A percentile compares a stretch with the other conserved stretches of the same genome.
phyloP scores from a whole-genome alignment of 2,888 invertebrate genomes.

The Augiades crinisus region DNA sequence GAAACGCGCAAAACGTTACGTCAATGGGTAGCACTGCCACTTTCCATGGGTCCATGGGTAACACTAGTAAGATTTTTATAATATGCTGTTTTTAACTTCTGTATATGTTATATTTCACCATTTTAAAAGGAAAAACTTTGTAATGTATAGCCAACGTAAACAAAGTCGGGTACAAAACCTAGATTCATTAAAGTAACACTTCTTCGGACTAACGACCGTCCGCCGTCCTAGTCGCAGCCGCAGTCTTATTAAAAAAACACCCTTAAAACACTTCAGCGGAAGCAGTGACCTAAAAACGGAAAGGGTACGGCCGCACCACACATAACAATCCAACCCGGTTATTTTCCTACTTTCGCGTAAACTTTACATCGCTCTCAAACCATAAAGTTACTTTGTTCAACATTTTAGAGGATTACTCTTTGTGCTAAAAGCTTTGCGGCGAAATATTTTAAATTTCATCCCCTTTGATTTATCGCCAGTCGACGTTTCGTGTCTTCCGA shows the following conservation, averaged over 20 bases:
- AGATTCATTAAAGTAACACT: background rate
- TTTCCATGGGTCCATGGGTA: too few species aligned
- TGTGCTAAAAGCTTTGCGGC: conserved; percentile 15
- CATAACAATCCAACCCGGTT: conserved; percentile 12
- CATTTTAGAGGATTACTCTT: conserved; percentile 9
- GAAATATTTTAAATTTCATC: conserved; percentile 11
- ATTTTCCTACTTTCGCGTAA: background rate
- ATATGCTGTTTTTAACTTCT: too few species aligned
- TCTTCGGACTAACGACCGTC: conserved; percentile 18
- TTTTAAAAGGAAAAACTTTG: too few species aligned
- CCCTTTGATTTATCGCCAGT: conserved; percentile 11
- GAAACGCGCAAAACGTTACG: too few species aligned
- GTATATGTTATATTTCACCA: too few species aligned
- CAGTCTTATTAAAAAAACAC: conserved; percentile 22
- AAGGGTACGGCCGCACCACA: conserved; percentile 10
- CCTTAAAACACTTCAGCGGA: conserved; percentile 15
- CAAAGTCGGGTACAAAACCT: too few species aligned
- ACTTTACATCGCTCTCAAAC: background rate
- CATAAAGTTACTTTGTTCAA: background rate
- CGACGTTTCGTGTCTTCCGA: background rate
- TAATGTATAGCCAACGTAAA: too few species aligned
- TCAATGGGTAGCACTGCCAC: too few species aligned
- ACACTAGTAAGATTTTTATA: too few species aligned
- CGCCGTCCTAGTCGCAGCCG: conserved; percentile 8
- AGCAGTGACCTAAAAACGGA: conserved; percentile 22